phyloP scores from a whole-genome alignment of 1,140 invertebrate species.

The Drosophila gunungcola region DNA sequence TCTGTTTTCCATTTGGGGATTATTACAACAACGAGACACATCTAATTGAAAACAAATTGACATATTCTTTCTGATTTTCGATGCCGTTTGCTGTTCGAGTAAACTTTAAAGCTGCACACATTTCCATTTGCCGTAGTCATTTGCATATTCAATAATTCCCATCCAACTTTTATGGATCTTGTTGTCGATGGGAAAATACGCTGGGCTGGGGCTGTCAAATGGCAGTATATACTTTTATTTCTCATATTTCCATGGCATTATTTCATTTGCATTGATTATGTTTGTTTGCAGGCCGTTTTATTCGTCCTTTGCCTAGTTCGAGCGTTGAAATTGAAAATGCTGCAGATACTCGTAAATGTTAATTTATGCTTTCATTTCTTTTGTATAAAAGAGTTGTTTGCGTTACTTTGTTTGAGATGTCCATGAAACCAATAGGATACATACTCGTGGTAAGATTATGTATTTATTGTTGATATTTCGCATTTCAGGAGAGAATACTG shows the following conservation, averaged over 20 bases:
- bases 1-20: slow-evolving; percentile 41
- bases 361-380: slow-evolving; percentile 37
- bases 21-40: slow-evolving; percentile 48
- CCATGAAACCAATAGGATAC: slow-evolving; percentile 79
- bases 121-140: slow-evolving; percentile 35
- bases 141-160: slow-evolving; percentile 54
- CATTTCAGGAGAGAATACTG: slow-evolving; percentile 5
- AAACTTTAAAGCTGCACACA: slow-evolving; percentile 48
- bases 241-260: slow-evolving; percentile 51
- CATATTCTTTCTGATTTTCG: slow-evolving; percentile 64
- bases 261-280: slow-evolving; percentile 54
- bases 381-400: slow-evolving; percentile 46
- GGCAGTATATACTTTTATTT: slow-evolving; percentile 43
- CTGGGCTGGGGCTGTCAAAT: slow-evolving; percentile 9
- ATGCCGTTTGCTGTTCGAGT: slow-evolving; percentile 48
- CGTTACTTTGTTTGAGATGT: slow-evolving; percentile 69
- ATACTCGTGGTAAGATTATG: slow-evolving; percentile 53
- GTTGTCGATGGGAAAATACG: neutral
- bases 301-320: slow-evolving; percentile 34
- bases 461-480: slow-evolving; percentile 60
- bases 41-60: slow-evolving; percentile 80
- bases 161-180: slow-evolving; percentile 31
- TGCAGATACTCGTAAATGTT: slow-evolving; percentile 15
- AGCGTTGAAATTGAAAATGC: slow-evolving; percentile 38
- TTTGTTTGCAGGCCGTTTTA: slow-evolving; percentile 27